phyloP scores from a whole-genome alignment of 2,797 vertebrate species.

The Mastacembelus armatus region DNA sequence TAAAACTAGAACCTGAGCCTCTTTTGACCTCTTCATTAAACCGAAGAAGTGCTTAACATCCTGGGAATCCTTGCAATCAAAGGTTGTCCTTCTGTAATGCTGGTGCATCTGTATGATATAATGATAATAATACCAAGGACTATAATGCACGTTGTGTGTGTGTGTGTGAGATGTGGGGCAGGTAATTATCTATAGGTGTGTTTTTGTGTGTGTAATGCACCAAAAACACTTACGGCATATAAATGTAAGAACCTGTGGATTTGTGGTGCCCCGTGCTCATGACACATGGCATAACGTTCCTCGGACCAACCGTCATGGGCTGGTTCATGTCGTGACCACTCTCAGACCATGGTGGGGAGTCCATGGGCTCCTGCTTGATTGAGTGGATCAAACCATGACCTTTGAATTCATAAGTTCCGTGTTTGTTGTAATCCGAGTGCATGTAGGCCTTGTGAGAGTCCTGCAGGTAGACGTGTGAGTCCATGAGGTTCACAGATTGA shows the following conservation, averaged over 20 bases:
- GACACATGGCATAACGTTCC: conserved; percentile 83
- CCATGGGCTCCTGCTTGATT: conserved; percentile 93
- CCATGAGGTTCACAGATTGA: conserved; percentile 81
- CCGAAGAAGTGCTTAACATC: conserved; percentile 52
- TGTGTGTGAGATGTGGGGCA: background rate
- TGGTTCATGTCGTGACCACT: conserved; percentile 78
- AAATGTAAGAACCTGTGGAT: conserved; percentile 82
- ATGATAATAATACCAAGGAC: conserved; percentile 27
- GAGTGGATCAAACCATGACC: conserved; percentile 85
- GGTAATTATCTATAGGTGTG: conserved; percentile 27
- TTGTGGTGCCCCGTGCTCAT: conserved; percentile 84
- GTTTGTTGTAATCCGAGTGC: conserved; percentile 81
- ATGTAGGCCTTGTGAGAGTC: conserved; percentile 81
- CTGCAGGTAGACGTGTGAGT: conserved; percentile 79
- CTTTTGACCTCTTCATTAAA: conserved; percentile 56
- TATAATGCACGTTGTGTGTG: conserved; percentile 45
- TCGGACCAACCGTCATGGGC: conserved; percentile 71
- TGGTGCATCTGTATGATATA: conserved; percentile 58
- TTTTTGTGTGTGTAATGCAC: background rate
- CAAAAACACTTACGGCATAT: conserved; percentile 75
- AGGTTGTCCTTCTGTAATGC: conserved; percentile 54
- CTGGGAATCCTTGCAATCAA: conserved; percentile 43
- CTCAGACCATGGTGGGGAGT: conserved; percentile 86
- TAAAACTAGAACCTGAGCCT: conserved; percentile 75
- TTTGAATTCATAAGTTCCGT: conserved; percentile 85